Conservation (phyloP, 53 echinoderm and acorn worm genomes). For the Holothuria leucospilota region DNA sequence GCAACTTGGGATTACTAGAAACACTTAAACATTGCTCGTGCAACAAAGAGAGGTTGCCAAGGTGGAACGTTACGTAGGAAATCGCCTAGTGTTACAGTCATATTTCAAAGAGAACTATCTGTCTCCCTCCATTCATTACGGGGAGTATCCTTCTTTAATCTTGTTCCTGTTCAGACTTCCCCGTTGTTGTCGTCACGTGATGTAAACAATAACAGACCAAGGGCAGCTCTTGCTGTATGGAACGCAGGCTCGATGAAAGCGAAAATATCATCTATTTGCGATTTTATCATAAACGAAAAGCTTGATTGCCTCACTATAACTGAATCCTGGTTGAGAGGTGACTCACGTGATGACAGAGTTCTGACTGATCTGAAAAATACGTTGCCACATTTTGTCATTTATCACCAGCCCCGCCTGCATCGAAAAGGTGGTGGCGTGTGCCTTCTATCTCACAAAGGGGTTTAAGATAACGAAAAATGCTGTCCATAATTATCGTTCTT, state of each 20-base stretch:
- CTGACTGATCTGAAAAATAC: conserved; percentile 29
- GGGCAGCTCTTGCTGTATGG: conserved; percentile 11
- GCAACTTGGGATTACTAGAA: no score
- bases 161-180: not conserved
- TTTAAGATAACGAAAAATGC: conserved; percentile 20
- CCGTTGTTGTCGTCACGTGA: not conserved
- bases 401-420: conserved; percentile 39
- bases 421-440: conserved; percentile 48
- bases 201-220: not conserved
- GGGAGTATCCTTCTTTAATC: conserved; percentile 1
- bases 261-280: conserved; percentile 49
- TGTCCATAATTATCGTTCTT: conserved; percentile 28
- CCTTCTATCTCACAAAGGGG: conserved; percentile 44
- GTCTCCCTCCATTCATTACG: not conserved
- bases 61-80: no score
- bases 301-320: conserved; percentile 42
- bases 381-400: conserved; percentile 47
- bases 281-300: conserved; percentile 26
- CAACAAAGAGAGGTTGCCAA: no score
- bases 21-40: no score
- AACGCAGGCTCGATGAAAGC: conserved; percentile 38
- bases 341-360: conserved; percentile 24
- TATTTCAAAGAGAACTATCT: not conserved
- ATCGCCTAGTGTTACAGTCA: not conserved
- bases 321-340: conserved; percentile 53